phyloP scores from a whole-genome alignment of 2,113 vertebrate species.

The Orientallactaga bullata region DNA sequence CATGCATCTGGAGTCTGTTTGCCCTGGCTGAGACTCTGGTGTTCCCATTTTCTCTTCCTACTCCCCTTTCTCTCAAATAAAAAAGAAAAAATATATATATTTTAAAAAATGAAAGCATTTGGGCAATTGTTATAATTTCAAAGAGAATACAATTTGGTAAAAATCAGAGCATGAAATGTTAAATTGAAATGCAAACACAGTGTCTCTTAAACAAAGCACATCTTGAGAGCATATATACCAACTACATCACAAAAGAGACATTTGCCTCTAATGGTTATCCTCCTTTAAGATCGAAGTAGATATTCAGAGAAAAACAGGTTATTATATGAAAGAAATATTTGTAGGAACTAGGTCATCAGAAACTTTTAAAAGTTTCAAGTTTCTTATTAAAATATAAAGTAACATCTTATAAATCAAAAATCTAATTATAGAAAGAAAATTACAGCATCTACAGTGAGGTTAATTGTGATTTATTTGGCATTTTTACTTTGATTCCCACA shows the following conservation, averaged over 20 bases:
- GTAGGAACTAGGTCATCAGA: slow-evolving; percentile 20
- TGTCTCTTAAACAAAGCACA: neutral
- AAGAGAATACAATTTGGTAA: neutral
- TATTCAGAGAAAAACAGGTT: slow-evolving; percentile 7
- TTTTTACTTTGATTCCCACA: slow-evolving; percentile 76
- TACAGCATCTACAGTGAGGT: slow-evolving; percentile 49
- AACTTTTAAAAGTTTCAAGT: slow-evolving; percentile 45
- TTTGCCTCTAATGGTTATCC: neutral
- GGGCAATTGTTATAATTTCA: neutral
- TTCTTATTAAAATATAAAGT: slow-evolving; percentile 56
- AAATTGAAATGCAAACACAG: neutral
- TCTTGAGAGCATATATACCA: neutral
- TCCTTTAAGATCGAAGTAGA: slow-evolving; percentile 1
- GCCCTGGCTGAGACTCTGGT: too few relatives aligned
- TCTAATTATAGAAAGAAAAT: slow-evolving; percentile 75
- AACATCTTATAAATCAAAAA: slow-evolving; percentile 79
- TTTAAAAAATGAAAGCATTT: neutral
- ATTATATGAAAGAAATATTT: slow-evolving; percentile 62
- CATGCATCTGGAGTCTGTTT: too few relatives aligned
- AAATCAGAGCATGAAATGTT: neutral
- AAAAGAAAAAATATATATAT: too few relatives aligned
- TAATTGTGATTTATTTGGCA: slow-evolving; percentile 75
- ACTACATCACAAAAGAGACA: neutral
- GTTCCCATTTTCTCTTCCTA: too few relatives aligned
- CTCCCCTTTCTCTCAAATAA: too few relatives aligned